These are phyloP conservation scores for Pseudobourletiella spinata DNA, from an alignment of 1,140 invertebrate genomes.

Conservation along the genomic window DNA sequence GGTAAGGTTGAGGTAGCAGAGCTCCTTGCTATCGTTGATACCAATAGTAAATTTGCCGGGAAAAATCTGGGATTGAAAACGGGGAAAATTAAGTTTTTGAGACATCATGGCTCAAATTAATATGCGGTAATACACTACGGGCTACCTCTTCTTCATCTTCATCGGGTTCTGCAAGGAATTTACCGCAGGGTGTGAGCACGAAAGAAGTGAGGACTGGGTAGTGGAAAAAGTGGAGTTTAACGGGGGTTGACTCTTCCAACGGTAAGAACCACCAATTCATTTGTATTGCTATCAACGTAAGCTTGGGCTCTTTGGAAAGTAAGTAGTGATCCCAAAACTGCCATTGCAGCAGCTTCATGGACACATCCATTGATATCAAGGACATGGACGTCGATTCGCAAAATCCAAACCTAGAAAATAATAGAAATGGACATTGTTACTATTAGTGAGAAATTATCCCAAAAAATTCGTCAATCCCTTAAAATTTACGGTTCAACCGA, in stretches of 20 bases:
- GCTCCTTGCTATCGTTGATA: constrained; percentile 32
- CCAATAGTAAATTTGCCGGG: constrained; percentile 27
- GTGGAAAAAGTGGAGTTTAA: constrained; percentile 28
- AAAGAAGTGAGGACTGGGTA: constrained; percentile 31
- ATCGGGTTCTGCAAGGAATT: constrained; percentile 26
- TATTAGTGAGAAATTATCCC: no score
- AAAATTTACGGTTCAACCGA: no score
- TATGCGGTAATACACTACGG: no score
- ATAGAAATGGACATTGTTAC: no score
- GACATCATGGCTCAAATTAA: no score
- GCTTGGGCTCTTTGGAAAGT: constrained; percentile 29
- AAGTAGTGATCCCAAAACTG: constrained; percentile 28
- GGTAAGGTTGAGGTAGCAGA: constrained; percentile 31
- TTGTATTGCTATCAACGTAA: constrained; percentile 20
- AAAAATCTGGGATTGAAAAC: constrained; percentile 25
- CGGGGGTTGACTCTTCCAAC: constrained; percentile 28
- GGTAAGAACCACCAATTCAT: constrained; percentile 22
- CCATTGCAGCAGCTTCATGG: constrained; percentile 25
- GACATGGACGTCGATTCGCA: constrained; percentile 33
- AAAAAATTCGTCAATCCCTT: no score
- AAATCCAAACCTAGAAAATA: constrained; percentile 29
- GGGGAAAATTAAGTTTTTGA: not conserved
- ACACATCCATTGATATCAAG: constrained; percentile 34
- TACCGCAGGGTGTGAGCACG: not conserved
- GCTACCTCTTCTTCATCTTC: constrained; percentile 35